Evolutionary conservation across 2,888 invertebrate species (phyloP).

Genomic region (Nudaria mundana): DNA sequence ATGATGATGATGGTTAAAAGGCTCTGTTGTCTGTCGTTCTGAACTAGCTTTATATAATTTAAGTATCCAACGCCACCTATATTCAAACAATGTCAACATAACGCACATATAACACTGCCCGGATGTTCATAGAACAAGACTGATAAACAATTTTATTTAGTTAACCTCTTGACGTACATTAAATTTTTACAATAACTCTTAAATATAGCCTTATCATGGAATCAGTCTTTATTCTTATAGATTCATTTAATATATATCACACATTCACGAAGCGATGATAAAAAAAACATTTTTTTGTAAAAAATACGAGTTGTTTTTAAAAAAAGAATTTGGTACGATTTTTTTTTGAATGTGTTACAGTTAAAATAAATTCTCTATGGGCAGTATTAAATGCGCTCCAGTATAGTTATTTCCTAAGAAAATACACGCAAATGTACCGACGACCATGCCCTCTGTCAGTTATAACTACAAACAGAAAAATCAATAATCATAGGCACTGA

Average conservation of each 20-base stretch:
- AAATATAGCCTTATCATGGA: conserved; percentile 28
- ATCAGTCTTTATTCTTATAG: conserved; percentile 26
- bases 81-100: conserved; percentile 5
- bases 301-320: no score
- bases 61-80: conserved; percentile 4
- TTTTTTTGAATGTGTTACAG: conserved; percentile 6
- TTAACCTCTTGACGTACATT: conserved; percentile 4
- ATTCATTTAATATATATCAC: conserved; percentile 8
- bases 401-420: conserved; percentile 8
- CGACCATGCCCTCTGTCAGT: conserved; percentile 11
- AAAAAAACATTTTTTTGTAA: no score
- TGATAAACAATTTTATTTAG: conserved; percentile 1
- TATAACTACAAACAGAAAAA: conserved; percentile 20
- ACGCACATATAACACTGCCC: conserved; percentile 13
- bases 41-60: background rate
- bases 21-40: no score
- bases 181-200: conserved; percentile 19
- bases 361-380: conserved; percentile 1
- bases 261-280: conserved; percentile 5
- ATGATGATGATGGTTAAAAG: no score
- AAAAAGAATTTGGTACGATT: no score
- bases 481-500: conserved; percentile 46
- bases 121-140: conserved; percentile 8
- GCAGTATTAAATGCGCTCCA: conserved; percentile 15
- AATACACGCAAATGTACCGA: conserved; percentile 14